Conservation (phyloP, 2,113 vertebrate species). For the Labrus mixtus region DNA sequence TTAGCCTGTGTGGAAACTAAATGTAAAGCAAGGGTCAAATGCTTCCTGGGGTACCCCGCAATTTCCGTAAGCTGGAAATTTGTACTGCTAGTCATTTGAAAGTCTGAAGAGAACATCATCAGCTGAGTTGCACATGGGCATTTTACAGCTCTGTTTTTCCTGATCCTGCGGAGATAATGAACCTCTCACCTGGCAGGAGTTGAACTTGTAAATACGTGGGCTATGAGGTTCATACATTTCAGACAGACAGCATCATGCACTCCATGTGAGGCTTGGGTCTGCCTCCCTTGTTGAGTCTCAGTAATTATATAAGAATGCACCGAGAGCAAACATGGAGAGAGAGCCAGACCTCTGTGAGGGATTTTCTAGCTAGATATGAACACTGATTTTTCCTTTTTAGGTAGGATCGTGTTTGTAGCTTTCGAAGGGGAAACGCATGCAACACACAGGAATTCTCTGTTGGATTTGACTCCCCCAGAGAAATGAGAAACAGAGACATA, state of each 20-base stretch:
- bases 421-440: constrained; percentile 35
- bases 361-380: constrained; percentile 65
- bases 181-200: constrained; percentile 56
- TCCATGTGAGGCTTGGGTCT: constrained; percentile 12
- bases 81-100: constrained; percentile 3
- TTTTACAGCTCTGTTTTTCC: constrained; percentile 64
- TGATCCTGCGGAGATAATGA: constrained; percentile 50
- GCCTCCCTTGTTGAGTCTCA: constrained; percentile 40
- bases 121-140: constrained; percentile 30
- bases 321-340: constrained; percentile 48
- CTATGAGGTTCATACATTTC: constrained; percentile 22
- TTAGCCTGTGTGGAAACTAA: constrained; percentile 28
- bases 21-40: constrained; percentile 3
- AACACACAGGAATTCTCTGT: constrained; percentile 27
- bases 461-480: constrained; percentile 36
- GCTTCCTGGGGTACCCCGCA: neutral
- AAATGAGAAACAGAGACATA: constrained; percentile 39
- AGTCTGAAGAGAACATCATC: constrained; percentile 39
- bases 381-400: constrained; percentile 83
- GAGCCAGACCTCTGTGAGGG: constrained; percentile 50
- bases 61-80: constrained; percentile 10
- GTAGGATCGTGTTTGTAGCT: constrained; percentile 70
- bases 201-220: constrained; percentile 37
- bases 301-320: constrained; percentile 71
- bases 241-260: constrained; percentile 23